These are phyloP conservation scores for Benthosema pterotum DNA, from an alignment of 2,797 vertebrate genomes.

Conservation along the genomic window DNA sequence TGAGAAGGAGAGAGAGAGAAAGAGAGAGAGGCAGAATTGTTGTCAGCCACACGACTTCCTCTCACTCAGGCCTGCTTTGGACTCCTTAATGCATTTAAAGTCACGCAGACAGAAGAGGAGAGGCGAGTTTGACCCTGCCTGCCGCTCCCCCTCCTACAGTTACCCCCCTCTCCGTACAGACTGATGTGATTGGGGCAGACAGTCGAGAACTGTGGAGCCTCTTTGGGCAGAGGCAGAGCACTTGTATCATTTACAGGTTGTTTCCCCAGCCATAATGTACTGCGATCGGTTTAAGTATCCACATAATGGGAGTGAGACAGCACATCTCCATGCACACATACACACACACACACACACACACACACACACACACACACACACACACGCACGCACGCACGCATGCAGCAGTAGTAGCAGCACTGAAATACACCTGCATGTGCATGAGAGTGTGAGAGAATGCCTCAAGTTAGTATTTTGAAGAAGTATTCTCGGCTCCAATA, in stretches of 20 bases:
- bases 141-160: no score
- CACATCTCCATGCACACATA: constrained; percentile 12
- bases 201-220: constrained; percentile 14
- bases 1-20: no score
- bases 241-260: constrained; percentile 46
- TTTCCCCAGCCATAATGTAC: constrained; percentile 43
- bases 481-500: background rate
- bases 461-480: background rate
- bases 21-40: no score
- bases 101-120: no score
- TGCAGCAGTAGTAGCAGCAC: no score
- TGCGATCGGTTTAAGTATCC: constrained; percentile 35
- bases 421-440: no score
- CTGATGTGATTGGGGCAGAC: constrained; percentile 39
- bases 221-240: constrained; percentile 41
- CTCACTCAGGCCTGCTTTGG: no score
- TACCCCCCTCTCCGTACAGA: constrained; percentile 7
- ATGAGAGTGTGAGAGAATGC: background rate
- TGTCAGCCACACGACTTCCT: no score
- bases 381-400: no score
- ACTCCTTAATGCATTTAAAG: no score
- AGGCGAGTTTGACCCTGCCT: no score
- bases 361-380: no score
- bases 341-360: constrained; percentile 8
- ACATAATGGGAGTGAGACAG: constrained; percentile 33